Evolutionary conservation across 2,113 vertebrate genomes (phyloP).

Genomic region (Siniperca chuatsi): DNA sequence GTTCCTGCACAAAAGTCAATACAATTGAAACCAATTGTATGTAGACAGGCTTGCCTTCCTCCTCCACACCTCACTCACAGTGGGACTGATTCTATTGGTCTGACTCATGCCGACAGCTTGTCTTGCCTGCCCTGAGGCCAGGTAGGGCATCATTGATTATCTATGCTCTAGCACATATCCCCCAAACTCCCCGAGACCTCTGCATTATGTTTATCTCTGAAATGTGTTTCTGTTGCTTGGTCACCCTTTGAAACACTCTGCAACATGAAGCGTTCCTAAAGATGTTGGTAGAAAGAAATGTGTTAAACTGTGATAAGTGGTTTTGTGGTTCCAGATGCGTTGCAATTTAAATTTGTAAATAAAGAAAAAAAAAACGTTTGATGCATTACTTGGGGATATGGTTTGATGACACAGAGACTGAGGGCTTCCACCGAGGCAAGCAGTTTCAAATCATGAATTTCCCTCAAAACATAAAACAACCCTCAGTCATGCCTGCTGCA

Average conservation of each 20-base stretch:
- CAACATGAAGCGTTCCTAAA: slow-evolving; percentile 6
- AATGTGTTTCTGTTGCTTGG: slow-evolving; percentile 43
- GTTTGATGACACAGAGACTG: slow-evolving; percentile 37
- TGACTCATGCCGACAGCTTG: slow-evolving; percentile 48
- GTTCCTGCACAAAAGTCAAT: slow-evolving; percentile 49
- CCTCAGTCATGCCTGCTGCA: slow-evolving; percentile 14
- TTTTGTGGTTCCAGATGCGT: slow-evolving; percentile 30
- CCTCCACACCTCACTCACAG: slow-evolving; percentile 52
- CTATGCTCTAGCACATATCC: slow-evolving; percentile 42
- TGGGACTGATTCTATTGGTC: slow-evolving; percentile 66
- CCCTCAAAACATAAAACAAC: slow-evolving; percentile 24
- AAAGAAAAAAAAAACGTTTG: not conserved
- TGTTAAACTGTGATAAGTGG: slow-evolving; percentile 60
- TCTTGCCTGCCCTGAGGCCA: slow-evolving; percentile 46
- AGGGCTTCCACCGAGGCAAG: slow-evolving; percentile 12
- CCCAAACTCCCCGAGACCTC: slow-evolving; percentile 34
- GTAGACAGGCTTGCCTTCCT: slow-evolving; percentile 26
- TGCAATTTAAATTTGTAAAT: slow-evolving; percentile 24
- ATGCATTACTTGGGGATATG: slow-evolving; percentile 21
- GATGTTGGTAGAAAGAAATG: slow-evolving; percentile 25
- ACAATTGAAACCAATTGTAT: slow-evolving; percentile 42
- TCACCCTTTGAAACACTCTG: slow-evolving; percentile 32
- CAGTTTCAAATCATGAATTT: slow-evolving; percentile 12
- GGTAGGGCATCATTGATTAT: slow-evolving; percentile 66
- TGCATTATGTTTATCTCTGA: slow-evolving; percentile 45